These are phyloP conservation scores for Drosophila koepferae DNA, from an alignment of 2,888 invertebrate genomes.

Conservation along the genomic window DNA sequence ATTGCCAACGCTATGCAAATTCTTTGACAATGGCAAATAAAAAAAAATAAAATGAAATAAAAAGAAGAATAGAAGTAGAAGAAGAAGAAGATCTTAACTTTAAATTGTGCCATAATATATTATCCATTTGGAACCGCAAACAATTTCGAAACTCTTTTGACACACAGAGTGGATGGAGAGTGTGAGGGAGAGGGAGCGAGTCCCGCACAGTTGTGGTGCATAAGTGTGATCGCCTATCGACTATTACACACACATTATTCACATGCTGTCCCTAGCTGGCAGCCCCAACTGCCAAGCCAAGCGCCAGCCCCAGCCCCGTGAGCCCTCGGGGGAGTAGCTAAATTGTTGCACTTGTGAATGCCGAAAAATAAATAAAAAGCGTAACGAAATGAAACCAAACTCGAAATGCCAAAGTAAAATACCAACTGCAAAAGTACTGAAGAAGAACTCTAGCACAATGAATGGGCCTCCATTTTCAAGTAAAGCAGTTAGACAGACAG, in stretches of 20 bases:
- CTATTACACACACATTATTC: conserved; percentile 60
- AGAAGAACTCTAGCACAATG: conserved; percentile 55
- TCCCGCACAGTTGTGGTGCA: conserved; percentile 29
- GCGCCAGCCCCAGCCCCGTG: not conserved
- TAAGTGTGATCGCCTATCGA: conserved; percentile 60
- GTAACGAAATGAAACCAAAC: conserved; percentile 63
- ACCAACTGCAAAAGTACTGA: conserved; percentile 56
- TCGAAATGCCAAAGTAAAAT: conserved; percentile 65
- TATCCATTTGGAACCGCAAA: conserved; percentile 40
- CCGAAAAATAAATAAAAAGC: conserved; percentile 69
- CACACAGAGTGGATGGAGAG: not conserved
- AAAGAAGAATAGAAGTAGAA: not conserved
- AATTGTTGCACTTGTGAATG: conserved; percentile 77
- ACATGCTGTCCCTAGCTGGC: conserved; percentile 28
- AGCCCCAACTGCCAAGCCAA: not conserved
- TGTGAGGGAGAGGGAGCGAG: not conserved
- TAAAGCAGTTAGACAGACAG: conserved; percentile 4
- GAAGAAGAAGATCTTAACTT: conserved; percentile 22
- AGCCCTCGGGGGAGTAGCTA: conserved; percentile 46
- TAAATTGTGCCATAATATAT: conserved; percentile 44
- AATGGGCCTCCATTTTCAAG: conserved; percentile 44
- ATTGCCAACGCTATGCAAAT: conserved; percentile 27
- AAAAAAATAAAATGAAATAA: no score
- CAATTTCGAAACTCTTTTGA: conserved; percentile 30
- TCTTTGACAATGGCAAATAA: conserved; percentile 35